Evolutionary conservation across 1,140 invertebrate genomes (phyloP).

Genomic region (Neuroterus valhalla): DNA sequence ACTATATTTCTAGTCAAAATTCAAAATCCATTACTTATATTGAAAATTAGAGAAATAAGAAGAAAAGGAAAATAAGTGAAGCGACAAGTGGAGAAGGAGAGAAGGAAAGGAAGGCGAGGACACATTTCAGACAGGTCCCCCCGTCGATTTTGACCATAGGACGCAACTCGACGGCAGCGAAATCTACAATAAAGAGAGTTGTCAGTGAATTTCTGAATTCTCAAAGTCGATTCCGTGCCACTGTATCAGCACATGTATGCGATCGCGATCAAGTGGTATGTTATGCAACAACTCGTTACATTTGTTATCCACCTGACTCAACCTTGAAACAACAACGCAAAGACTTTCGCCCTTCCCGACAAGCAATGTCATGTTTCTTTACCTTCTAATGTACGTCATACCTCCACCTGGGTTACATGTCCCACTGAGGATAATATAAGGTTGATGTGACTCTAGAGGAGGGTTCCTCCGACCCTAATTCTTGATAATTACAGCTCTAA

Average conservation of each 20-base stretch:
- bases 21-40: no score
- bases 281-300: constrained; percentile 24
- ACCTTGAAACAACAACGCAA: constrained; percentile 4
- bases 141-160: no score
- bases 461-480: neutral
- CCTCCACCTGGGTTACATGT: neutral
- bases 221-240: neutral
- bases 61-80: no score
- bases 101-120: no score
- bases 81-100: no score
- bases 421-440: neutral
- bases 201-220: neutral
- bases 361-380: constrained; percentile 6
- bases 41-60: no score
- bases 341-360: neutral
- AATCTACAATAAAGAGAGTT: no score
- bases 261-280: neutral
- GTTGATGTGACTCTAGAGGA: neutral
- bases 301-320: constrained; percentile 7
- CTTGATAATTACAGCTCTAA: neutral
- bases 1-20: no score
- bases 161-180: no score
- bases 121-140: no score
- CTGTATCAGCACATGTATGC: constrained; percentile 1
- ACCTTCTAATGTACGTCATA: neutral